Evolutionary conservation across 2,797 vertebrate genomes (phyloP).

Genomic region (Cyprinodon diabolis): DNA sequence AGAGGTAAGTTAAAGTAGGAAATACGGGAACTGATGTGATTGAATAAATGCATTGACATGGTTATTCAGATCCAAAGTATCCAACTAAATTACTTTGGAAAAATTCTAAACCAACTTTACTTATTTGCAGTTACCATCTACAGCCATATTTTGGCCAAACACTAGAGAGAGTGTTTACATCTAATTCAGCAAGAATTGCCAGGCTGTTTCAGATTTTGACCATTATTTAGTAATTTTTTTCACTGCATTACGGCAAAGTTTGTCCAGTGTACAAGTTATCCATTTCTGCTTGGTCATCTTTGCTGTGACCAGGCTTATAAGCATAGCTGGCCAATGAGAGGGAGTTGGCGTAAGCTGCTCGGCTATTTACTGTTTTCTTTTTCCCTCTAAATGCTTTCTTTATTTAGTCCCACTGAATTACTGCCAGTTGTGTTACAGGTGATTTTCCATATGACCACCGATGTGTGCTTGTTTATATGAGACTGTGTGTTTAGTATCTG

Average conservation of each 20-base stretch:
- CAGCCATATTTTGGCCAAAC: not conserved
- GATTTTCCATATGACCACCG: conserved; percentile 12
- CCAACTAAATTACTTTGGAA: not conserved
- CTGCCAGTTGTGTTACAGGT: conserved; percentile 48
- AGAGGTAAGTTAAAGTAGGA: not conserved
- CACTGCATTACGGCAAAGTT: conserved; percentile 7
- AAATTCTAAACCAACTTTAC: not conserved
- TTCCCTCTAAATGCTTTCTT: conserved; percentile 65
- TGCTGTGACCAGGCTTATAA: conserved; percentile 69
- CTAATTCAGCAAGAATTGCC: not conserved
- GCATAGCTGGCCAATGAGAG: conserved; percentile 43
- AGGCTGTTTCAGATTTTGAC: not conserved
- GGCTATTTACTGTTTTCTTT: conserved; percentile 36
- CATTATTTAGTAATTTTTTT: conserved; percentile 8
- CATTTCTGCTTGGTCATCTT: conserved; percentile 76
- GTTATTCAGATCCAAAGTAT: not conserved
- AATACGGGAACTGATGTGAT: not conserved
- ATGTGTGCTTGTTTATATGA: conserved; percentile 33
- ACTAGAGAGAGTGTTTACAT: not conserved
- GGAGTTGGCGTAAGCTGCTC: conserved; percentile 30
- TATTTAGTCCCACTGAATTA: conserved; percentile 57
- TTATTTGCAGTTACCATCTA: not conserved
- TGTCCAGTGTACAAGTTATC: conserved; percentile 37
- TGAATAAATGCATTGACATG: conserved; percentile 1
- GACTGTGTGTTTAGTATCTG: conserved; percentile 56